Evolutionary conservation across 2,113 vertebrate species (phyloP), one percentile per base, ranked within the genome.

Genomic region (Thoracochromis brauschi): DNA sequence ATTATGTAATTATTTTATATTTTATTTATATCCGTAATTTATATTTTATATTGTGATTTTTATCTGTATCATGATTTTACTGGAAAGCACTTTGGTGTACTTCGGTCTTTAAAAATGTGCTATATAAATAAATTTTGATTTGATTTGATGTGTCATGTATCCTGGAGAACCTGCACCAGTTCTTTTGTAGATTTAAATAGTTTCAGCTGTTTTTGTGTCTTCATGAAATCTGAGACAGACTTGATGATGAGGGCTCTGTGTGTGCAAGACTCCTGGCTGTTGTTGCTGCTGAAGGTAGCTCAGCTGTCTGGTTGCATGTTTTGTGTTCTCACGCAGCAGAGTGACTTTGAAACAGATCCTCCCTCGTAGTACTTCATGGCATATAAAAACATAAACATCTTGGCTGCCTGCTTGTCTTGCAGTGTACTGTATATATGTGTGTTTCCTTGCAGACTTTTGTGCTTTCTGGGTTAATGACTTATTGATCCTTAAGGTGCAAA

Each of bases 401-500:
- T 26, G 29, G 8, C 9, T 71, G 38, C n/a, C 21, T 81, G 19
- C 45, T 21, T 12, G 9, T 31, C 40, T 12, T 81, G 8, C 26
- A 45, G 19, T 35, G 26, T 19, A 71, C 19, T 81, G 24, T 45
- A 42, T 87, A 4, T 57, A 45, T 86, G 5, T 54, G 17, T 86
- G 33, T 60, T 87, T 85, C 45, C 12, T 10, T 90, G 33, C 5
- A 38, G 51, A 58, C 40, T 8, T 57, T 19, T 71, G 57, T 12
- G 3, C 21, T 79, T 49, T 82, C 73, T 79, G 54, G 60, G 40
- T 86, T 38, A 4, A 83, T 89, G 81, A 85, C 81, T 24, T 84
- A 90, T 91, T 89, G 89, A 93, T 87, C 58, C 6, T 65, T 80
- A 9, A 68, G 80, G 38, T 87, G 86, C 84, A 91, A 83, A 93